Evolutionary conservation across 1,140 invertebrate genomes (phyloP), one percentile per base, ranked within the genome.

Genomic region (Heliothis subflexa): DNA sequence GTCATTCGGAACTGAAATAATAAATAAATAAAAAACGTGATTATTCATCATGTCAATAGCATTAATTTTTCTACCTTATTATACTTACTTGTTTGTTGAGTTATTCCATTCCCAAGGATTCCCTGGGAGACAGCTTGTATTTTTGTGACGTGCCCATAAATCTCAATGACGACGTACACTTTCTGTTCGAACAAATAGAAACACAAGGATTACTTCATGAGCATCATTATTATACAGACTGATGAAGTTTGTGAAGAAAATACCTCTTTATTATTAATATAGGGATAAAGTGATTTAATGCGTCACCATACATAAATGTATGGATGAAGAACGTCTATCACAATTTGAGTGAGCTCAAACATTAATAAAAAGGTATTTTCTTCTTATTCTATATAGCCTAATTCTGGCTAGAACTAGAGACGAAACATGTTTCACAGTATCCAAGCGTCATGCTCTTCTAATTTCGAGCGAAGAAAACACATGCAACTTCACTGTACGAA

Each of bases 91-190:
- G 86, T 86, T 61, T 84, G 85, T 18, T 86, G 86, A 49, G 33
- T 45, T 33, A 89, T 49, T 3, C 76, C 66, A 25, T 78, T 78
- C 1, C 81, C 78, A 0, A 84, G 78, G 45, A 83, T 49, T 1
- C 83, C 85, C 49, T 83, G 84, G 1, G 89, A 87, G 0, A 94
- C 83, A 0, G 91, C 87, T 78, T 91, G 88, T n/a, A 94, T 93
- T 80, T 91, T 91, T 13, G 87, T 87, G 0, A 91, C 88, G 5
- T 87, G 80, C 0, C 94, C 94, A 72, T 82, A 91, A 9, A 98
- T 86, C 85, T 98, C 97, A 61, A 97, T 95, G 1, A 97, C 96
- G 5, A 96, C 97, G 89, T 97, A 97, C 28, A 97, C 96, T 95
- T 96, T 96, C 96, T 97, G 92, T 14, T 94, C 92, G 76, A 77